Evolutionary conservation across 2,113 vertebrate genomes (phyloP).

Genomic region (Catagonus wagneri): DNA sequence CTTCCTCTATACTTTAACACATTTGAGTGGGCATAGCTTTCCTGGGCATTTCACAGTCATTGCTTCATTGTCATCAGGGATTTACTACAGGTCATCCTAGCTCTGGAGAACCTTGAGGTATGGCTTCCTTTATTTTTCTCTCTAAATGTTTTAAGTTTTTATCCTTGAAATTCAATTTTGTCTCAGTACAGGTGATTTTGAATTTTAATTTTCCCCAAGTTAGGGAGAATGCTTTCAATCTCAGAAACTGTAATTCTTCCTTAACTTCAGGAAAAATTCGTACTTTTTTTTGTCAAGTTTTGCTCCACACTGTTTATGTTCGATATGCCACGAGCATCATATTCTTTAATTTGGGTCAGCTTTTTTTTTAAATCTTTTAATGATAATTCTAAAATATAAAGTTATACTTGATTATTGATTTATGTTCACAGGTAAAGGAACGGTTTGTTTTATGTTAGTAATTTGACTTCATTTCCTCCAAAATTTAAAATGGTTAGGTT

Average conservation of each 20-base stretch:
- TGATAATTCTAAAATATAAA: not conserved
- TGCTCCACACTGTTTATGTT: not conserved
- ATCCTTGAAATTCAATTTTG: not conserved
- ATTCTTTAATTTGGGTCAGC: not conserved
- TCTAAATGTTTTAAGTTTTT: not conserved
- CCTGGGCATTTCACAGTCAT: not conserved
- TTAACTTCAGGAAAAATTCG: not conserved
- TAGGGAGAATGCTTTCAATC: not conserved
- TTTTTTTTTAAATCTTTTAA: not conserved
- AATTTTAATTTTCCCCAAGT: not conserved
- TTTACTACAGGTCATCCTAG: not conserved
- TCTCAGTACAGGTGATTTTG: not conserved
- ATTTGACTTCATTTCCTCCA: not conserved
- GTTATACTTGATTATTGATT: not conserved
- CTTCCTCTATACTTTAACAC: not conserved
- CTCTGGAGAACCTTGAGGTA: not conserved
- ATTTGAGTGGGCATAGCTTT: not conserved
- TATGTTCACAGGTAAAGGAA: not conserved
- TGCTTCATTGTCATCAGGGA: not conserved
- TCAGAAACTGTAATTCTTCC: not conserved
- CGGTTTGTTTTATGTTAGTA: not conserved
- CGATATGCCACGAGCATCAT: not conserved
- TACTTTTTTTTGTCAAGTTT: not conserved
- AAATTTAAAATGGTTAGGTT: not conserved
- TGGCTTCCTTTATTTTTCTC: not conserved